Percentiles rank a stretch among this genome's conserved stretches.
Conservation (phyloP, 2,888 invertebrate genomes). For the Chaetoderma sp. region DNA sequence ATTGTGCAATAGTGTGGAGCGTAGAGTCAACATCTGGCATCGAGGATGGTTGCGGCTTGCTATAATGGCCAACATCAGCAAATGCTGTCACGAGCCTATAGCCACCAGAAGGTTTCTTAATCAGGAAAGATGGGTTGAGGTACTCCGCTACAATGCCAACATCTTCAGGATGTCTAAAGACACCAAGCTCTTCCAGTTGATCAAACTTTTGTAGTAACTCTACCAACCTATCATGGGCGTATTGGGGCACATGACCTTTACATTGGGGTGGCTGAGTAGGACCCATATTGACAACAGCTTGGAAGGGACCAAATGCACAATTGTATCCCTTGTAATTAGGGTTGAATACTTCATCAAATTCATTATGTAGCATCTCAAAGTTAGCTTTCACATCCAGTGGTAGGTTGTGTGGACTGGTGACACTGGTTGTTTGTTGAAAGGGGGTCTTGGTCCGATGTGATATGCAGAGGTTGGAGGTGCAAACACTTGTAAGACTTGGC, state of each 20-base stretch:
- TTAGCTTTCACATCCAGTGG: not conserved
- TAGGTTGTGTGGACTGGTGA: no score
- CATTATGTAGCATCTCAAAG: slow-evolving; percentile 14
- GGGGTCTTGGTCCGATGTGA: no score
- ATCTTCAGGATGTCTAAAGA: not conserved
- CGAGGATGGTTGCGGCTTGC: slow-evolving; percentile 28
- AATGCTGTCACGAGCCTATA: slow-evolving; percentile 24
- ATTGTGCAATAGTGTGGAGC: slow-evolving; percentile 3
- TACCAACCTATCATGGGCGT: slow-evolving; percentile 34
- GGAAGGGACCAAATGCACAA: slow-evolving; percentile 33
- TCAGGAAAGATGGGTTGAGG: slow-evolving; percentile 5
- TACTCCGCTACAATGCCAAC: slow-evolving; percentile 1
- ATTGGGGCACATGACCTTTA: slow-evolving; percentile 42
- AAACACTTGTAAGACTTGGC: slow-evolving; percentile 20
- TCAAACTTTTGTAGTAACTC: slow-evolving; percentile 29
- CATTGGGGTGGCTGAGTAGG: slow-evolving; percentile 42
- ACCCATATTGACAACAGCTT: slow-evolving; percentile 44
- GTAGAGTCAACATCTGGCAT: slow-evolving; percentile 20
- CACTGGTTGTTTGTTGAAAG: no score
- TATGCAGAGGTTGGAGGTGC: not conserved
- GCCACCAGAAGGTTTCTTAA: slow-evolving; percentile 4
- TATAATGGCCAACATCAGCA: slow-evolving; percentile 17
- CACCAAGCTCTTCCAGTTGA: not conserved
- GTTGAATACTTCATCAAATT: slow-evolving; percentile 36
- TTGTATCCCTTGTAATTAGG: slow-evolving; percentile 35